Evolutionary conservation across 2,888 invertebrate species (phyloP).

Genomic region (Odiellus spinosus): DNA sequence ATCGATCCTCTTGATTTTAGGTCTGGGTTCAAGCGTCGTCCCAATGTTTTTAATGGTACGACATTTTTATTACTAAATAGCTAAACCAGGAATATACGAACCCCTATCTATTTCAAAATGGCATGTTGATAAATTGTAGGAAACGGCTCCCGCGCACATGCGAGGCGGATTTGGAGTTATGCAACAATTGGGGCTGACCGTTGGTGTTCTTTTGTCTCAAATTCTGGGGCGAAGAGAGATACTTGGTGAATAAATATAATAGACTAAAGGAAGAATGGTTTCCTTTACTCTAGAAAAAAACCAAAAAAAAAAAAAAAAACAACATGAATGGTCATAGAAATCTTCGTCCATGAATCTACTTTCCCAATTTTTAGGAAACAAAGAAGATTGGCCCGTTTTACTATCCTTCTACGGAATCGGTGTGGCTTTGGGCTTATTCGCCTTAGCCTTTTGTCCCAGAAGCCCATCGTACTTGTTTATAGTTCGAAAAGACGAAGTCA

Average conservation of each 20-base stretch:
- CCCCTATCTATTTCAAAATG: too few species aligned
- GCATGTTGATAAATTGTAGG: too few species aligned
- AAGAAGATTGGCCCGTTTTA: slow-evolving; percentile 55
- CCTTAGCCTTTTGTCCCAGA: slow-evolving; percentile 56
- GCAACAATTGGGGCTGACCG: slow-evolving; percentile 61
- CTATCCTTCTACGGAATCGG: slow-evolving; percentile 54
- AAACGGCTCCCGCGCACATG: slow-evolving; percentile 57
- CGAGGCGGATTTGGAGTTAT: slow-evolving; percentile 73
- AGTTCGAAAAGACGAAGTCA: slow-evolving; percentile 45
- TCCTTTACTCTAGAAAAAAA: too few species aligned
- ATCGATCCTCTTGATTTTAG: too few species aligned
- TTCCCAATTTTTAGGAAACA: slow-evolving; percentile 49
- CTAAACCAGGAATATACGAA: too few species aligned
- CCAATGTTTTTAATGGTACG: slow-evolving; percentile 71
- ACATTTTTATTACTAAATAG: too few species aligned
- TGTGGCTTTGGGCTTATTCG: slow-evolving; percentile 45
- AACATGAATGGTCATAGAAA: too few species aligned
- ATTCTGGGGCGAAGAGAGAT: slow-evolving; percentile 47
- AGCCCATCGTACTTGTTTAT: slow-evolving; percentile 74
- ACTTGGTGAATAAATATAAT: slow-evolving; percentile 37
- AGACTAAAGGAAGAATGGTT: too few species aligned
- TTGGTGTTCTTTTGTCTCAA: slow-evolving; percentile 58
- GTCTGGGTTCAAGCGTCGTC: slow-evolving; percentile 65
- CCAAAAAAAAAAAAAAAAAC: too few species aligned
- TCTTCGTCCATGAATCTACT: too few species aligned